Evolutionary conservation across 1,140 invertebrate species (phyloP), one percentile per base, ranked within the genome.

Genomic region (Leucophenga varia): DNA sequence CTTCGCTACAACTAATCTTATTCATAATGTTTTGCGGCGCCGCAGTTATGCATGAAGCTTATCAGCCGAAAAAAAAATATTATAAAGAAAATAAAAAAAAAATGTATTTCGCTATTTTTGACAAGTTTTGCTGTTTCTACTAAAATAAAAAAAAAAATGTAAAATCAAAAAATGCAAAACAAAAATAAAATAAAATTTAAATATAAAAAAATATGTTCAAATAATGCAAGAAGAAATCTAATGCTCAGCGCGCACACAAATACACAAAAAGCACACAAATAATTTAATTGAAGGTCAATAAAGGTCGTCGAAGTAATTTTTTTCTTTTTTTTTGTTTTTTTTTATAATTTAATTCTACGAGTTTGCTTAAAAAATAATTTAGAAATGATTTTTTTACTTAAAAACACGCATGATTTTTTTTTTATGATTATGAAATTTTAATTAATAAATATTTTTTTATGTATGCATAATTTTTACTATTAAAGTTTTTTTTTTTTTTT

Each of bases 211-310:
- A n/a, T 12, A 28, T 14, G 19, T 38, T 13, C 34, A 49, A 18
- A 44, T 6, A 28, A 30, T 7, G 12, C 25, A 7, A 30, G 7
- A 30, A n/a, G 7, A 30, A n/a, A 30, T 8, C 25, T 8, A n/a
- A 30, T 30, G n/a, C n/a, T n/a, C 25, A 30, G 25, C 22, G 43
- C n/a, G 40, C 45, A 52, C 44, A 48, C 41, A 44, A 43, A 52
- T 39, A 52, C 37, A 38, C 37, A 7, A 9, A 38, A 3, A 38
- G 31, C 52, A 55, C 40, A 50, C 54, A 55, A 3, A 39, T 31
- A 51, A 47, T 59, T 52, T 54, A 52, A 63, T 51, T 71, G 67
- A 71, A 71, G 67, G 67, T 71, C 67, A 71, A 52, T 65, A 55
- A 70, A 71, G 67, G 67, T 71, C 67, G 63, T 48, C 51, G 57